Percentiles rank a stretch among this genome's conserved stretches.
phyloP scores from a whole-genome alignment of 2,888 invertebrate genomes.

The Ceraclea dissimilis region DNA sequence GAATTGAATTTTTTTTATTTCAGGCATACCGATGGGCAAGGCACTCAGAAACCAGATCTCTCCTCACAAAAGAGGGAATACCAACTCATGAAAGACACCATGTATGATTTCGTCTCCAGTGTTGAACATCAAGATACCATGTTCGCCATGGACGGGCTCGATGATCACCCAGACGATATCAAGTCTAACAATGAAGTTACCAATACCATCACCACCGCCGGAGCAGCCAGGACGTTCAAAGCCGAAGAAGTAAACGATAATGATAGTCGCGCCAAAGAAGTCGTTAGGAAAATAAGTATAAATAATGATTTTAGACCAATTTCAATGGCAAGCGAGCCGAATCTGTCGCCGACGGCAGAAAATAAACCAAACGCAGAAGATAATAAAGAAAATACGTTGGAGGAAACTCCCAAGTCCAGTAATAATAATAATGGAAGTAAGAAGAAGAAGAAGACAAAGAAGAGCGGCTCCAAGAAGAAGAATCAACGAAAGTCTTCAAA shows the following conservation, averaged over 20 bases:
- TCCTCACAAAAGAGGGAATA: conserved; percentile 41
- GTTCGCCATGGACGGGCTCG: conserved; percentile 61
- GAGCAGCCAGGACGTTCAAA: conserved; percentile 47
- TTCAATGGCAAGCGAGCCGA: conserved; percentile 19
- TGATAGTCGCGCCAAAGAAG: conserved; percentile 45
- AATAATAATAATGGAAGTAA: conserved; percentile 49
- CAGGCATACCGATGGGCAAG: conserved; percentile 54
- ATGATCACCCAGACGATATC: conserved; percentile 33
- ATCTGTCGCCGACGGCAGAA: conserved; percentile 27
- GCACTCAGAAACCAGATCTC: conserved; percentile 49
- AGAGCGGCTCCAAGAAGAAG: conserved; percentile 72
- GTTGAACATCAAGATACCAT: conserved; percentile 50
- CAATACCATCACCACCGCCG: conserved; percentile 44
- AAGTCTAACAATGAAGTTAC: conserved; percentile 29
- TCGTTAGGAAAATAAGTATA: conserved; percentile 54
- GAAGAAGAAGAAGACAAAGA: conserved; percentile 74
- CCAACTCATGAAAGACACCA: conserved; percentile 33
- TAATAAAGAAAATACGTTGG: conserved; percentile 19
- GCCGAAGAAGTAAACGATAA: conserved; percentile 46
- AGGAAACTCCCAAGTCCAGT: conserved; percentile 29
- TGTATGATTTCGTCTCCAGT: conserved; percentile 29
- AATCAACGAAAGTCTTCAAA: conserved; percentile 62
- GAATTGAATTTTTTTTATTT: too few relatives aligned
- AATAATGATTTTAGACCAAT: conserved; percentile 59
- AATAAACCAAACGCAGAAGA: conserved; percentile 32